Evolutionary conservation across 2,797 vertebrate genomes (phyloP), one percentile per base, ranked within the genome.

Genomic region (Mormyrops attenuatus): DNA sequence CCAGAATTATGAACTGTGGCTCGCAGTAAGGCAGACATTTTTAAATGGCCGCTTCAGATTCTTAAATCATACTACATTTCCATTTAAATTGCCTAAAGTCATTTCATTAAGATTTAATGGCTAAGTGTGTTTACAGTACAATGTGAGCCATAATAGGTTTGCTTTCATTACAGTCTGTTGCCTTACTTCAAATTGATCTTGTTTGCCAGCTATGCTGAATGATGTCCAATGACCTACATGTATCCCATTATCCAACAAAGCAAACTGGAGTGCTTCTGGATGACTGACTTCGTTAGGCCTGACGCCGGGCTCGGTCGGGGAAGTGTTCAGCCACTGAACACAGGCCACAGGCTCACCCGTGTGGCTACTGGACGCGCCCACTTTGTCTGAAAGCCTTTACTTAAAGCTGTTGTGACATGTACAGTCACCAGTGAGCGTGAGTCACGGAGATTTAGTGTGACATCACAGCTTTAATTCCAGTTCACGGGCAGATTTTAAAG

Each of bases 51-150:
- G 9, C 20, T 2, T 11, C 41, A 41, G 44, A 44, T 60, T 47
- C 86, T 86, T 87, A 52, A 89, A 89, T 44, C 82, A 89, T 47
- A 60, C 55, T 57, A 84, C 82, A 85, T 85, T 87, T 87, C 26
- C 89, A 73, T 89, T 89, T 55, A 73, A 52, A 53, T 87, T 22
- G 89, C 47, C 89, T 86, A 50, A 69, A 87, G 85, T 77, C 47
- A 87, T 87, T 89, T 69, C n/a, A 87, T 49, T 53, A 66, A 69
- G 55, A 86, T 90, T 87, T 57, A 44, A 90, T 86, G 88, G 85
- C 91, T 88, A 0, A 91, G 91, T 47, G 91, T 89, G 91, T 94
- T 93, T 88, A 88, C 87, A 86, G 89, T 85, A 13, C 82, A 86
- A 52, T 86, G 22, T 30, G 44, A 63, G 88, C 55, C 57, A 55